These are phyloP conservation scores for Eptatretus burgeri DNA, from an alignment of 2,113 vertebrate genomes.

Conservation along the genomic window DNA sequence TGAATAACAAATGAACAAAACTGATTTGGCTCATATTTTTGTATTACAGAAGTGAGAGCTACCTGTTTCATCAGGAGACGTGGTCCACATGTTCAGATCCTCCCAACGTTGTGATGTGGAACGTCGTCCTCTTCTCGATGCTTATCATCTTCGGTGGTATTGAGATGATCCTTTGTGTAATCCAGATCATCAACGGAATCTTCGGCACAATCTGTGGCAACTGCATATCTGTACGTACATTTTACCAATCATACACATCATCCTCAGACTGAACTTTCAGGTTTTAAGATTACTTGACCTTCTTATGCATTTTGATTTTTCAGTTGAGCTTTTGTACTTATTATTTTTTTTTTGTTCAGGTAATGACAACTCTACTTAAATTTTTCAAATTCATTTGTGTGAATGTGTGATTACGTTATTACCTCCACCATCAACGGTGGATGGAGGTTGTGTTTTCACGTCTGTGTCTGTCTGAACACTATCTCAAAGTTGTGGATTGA, in stretches of 20 bases:
- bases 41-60: conserved; percentile 9
- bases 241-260: neutral
- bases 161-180: conserved; percentile 16
- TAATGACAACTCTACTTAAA: no score
- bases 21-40: neutral
- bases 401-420: no score
- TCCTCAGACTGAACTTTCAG: neutral
- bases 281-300: neutral
- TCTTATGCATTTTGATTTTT: neutral
- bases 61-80: conserved; percentile 15
- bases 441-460: no score
- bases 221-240: neutral
- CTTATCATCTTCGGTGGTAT: conserved; percentile 15
- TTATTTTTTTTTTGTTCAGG: neutral
- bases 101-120: conserved; percentile 19
- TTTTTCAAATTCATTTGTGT: no score
- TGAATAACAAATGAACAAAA: no score
- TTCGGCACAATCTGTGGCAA: conserved; percentile 18
- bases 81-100: conserved; percentile 20
- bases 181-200: conserved; percentile 16
- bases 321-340: neutral
- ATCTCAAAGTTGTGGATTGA: no score
- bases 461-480: no score
- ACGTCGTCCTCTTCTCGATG: conserved; percentile 19
- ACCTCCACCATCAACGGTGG: no score